These are phyloP conservation scores for Phylloscopus whistleri DNA, from an alignment of 2,113 vertebrate genomes.

Conservation along the genomic window DNA sequence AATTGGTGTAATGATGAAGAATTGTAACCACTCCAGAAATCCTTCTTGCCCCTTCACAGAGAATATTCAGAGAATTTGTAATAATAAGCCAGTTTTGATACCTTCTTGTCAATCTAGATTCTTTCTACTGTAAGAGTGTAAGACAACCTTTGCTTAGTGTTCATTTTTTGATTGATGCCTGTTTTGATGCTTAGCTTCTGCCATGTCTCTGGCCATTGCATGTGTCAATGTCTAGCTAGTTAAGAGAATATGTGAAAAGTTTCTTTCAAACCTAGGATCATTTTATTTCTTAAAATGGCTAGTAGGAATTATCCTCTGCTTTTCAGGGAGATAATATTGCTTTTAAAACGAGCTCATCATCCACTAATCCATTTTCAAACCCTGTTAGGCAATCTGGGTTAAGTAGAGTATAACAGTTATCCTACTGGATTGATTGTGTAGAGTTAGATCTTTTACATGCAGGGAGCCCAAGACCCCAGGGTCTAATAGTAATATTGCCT, in stretches of 20 bases:
- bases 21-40: background rate
- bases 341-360: slow-evolving; percentile 72
- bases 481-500: slow-evolving; percentile 67
- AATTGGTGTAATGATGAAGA: background rate
- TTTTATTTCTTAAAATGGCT: slow-evolving; percentile 59
- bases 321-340: slow-evolving; percentile 46
- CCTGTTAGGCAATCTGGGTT: slow-evolving; percentile 61
- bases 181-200: background rate
- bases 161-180: background rate
- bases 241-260: background rate
- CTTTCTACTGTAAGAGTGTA: background rate
- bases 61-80: background rate
- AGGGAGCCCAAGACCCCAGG: slow-evolving; percentile 54
- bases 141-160: background rate
- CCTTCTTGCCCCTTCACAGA: background rate
- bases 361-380: slow-evolving; percentile 70
- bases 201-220: background rate
- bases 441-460: slow-evolving; percentile 61
- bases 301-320: slow-evolving; percentile 42
- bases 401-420: slow-evolving; percentile 62
- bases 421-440: slow-evolving; percentile 49
- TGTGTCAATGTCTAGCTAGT: background rate
- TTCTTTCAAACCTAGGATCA: slow-evolving; percentile 13
- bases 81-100: background rate
- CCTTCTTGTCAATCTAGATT: background rate